Conservation (phyloP, 2,797 vertebrate genomes). For the Gymnocypris eckloni region DNA sequence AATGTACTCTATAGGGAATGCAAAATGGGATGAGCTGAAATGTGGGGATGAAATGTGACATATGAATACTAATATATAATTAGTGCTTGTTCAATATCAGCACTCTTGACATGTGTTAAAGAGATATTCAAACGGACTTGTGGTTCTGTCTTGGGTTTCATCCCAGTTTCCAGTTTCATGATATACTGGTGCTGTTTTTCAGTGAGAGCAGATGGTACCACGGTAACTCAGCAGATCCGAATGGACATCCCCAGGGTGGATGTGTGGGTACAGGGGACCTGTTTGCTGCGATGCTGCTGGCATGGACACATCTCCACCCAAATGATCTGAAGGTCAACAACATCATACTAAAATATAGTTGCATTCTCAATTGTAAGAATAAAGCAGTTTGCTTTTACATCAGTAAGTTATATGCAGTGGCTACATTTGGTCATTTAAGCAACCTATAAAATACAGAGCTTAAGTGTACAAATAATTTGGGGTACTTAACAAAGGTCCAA, state of each 20-base stretch:
- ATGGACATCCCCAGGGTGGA: constrained; percentile 92
- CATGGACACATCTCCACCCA: constrained; percentile 94
- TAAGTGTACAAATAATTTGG: not conserved
- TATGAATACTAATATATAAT: not conserved
- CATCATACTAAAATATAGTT: not conserved
- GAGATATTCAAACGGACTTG: not conserved
- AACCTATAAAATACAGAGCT: not conserved
- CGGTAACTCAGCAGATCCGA: constrained; percentile 83
- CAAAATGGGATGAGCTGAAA: not conserved
- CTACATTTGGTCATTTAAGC: not conserved
- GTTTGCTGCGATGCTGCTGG: constrained; percentile 94
- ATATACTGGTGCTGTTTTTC: constrained; percentile 45
- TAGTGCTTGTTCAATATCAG: not conserved
- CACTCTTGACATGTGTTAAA: not conserved
- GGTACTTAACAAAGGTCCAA: not conserved
- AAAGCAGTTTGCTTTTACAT: too few species aligned
- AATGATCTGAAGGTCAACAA: constrained; percentile 88
- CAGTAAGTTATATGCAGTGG: not conserved
- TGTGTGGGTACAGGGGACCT: constrained; percentile 95
- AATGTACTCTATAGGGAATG: not conserved
- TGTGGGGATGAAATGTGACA: not conserved
- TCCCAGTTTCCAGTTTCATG: not conserved
- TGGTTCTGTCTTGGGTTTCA: not conserved
- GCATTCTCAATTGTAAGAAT: not conserved
- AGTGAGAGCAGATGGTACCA: constrained; percentile 85